A percentile compares a stretch with the other conserved stretches of the same genome.
These are phyloP conservation scores for Pontoporia blainvillei DNA, from an alignment of 2,113 vertebrate species.

Conservation along the genomic window DNA sequence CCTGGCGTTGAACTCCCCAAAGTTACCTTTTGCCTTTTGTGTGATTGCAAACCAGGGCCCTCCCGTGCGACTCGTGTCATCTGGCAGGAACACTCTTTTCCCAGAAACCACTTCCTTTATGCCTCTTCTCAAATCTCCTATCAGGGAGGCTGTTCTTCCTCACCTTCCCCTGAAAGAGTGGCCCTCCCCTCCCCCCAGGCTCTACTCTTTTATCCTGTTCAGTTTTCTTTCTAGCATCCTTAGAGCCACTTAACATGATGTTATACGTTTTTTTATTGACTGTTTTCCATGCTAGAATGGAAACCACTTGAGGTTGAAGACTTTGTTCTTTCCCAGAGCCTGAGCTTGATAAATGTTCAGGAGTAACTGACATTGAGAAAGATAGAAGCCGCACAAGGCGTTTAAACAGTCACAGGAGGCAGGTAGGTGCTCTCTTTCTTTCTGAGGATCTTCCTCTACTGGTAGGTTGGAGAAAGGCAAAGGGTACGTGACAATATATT, in stretches of 20 bases:
- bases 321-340: not conserved
- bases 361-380: not conserved
- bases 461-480: not conserved
- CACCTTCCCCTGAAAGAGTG: not conserved
- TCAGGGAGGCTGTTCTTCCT: not conserved
- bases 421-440: not conserved
- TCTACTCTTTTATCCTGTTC: not conserved
- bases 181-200: not conserved
- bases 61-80: not conserved
- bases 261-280: not conserved
- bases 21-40: not conserved
- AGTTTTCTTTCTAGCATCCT: not conserved
- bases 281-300: not conserved
- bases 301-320: conserved; percentile 22
- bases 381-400: not conserved
- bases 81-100: not conserved
- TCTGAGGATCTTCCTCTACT: not conserved
- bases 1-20: fast-evolving
- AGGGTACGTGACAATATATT: not conserved
- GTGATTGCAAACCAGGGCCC: not conserved
- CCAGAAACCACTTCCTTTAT: not conserved
- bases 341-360: not conserved
- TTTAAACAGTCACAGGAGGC: not conserved
- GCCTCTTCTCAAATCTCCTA: not conserved
- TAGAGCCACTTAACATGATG: not conserved